Conservation (phyloP, 1,140 invertebrate species). For the Macrotrachela quadricornifera region DNA sequence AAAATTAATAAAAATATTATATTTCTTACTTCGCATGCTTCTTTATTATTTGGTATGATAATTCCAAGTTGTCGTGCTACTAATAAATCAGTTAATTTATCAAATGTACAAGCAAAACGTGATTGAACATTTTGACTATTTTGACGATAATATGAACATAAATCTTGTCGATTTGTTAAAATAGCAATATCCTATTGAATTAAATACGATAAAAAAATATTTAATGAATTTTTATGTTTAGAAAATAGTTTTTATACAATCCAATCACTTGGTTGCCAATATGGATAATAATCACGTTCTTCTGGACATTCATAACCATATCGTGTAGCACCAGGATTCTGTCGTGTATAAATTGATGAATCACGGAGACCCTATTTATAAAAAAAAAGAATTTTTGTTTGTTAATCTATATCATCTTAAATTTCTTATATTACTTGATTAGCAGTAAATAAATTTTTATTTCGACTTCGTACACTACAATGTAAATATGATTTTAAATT, state of each 20-base stretch:
- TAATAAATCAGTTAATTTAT: slow-evolving; percentile 12
- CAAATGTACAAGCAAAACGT: slow-evolving; percentile 17
- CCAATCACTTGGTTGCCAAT: slow-evolving; percentile 29
- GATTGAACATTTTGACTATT: slow-evolving; percentile 27
- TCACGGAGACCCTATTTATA: not conserved
- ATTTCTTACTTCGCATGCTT: slow-evolving; percentile 20
- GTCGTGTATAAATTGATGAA: slow-evolving; percentile 21
- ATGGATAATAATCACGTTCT: slow-evolving; percentile 27
- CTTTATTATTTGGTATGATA: slow-evolving; percentile 20
- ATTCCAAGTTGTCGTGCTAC: slow-evolving; percentile 10
- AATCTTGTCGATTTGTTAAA: slow-evolving; percentile 21
- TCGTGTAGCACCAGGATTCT: slow-evolving; percentile 23
- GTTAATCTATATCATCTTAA: no score
- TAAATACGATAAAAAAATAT: slow-evolving; percentile 12
- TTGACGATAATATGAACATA: slow-evolving; percentile 18
- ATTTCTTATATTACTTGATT: slow-evolving; percentile 14
- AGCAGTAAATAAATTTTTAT: slow-evolving; percentile 21
- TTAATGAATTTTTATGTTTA: no score
- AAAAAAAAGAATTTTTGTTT: no score
- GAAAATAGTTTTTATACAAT: slow-evolving; percentile 25
- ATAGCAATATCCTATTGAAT: slow-evolving; percentile 23
- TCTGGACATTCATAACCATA: slow-evolving; percentile 30
- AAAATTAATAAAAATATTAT: slow-evolving; percentile 11
- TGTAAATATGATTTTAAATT: slow-evolving; percentile 25
- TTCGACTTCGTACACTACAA: slow-evolving; percentile 13